Base-by-base conservation (phyloP, 2,797 vertebrate species). In the Spondyliosoma cantharus region DNA sequence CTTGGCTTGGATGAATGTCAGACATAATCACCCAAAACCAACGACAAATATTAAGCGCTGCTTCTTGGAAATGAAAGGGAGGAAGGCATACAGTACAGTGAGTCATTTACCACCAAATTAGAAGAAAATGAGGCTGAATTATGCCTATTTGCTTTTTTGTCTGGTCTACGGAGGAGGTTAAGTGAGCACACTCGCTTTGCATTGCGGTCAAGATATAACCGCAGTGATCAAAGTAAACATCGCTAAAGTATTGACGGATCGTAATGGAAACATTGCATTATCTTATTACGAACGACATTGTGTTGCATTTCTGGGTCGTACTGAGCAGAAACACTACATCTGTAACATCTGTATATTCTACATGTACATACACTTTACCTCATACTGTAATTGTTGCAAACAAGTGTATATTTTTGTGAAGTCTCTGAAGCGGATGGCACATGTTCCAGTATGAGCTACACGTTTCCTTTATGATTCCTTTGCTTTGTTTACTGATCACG, bases 21-120 rank as follows among this genome's bases (percentile, higher is more conserved):
- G 70, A 52, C 74, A 84, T 58, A 63, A 37, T 87, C 83, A 74
- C 62, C 59, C 58, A 84, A 52, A 81, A 64, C 16, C 27, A 72
- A 65, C 74, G 58, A 68, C 60, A 77, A 60, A 86, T 65, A 85
- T 81, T 79, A 66, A 82, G 59, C 4, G 0, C 67, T 50, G 68
- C 62, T 89, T 71, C 80, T 69, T 7, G 76, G 74, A 89, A 90
- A 87, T 74, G 58, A 88, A 25, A 3, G 43, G 37, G 32, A 29
- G 25, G 54, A 54, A 61, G 46, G 46, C 48, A 64, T 2, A 17
- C 25, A 19, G 19, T 2, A 17, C 25, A 19, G 19, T 54, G 19
- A 43, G 15, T 68, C 37, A 53, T 84, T 24, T 88, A 49, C 49
- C 2, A 16, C 20, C 37, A 63, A 71, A 73, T 85, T 65, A 82